These are phyloP conservation scores for Brachionus calyciflorus DNA, from an alignment of 1,140 invertebrate genomes.

Conservation along the genomic window DNA sequence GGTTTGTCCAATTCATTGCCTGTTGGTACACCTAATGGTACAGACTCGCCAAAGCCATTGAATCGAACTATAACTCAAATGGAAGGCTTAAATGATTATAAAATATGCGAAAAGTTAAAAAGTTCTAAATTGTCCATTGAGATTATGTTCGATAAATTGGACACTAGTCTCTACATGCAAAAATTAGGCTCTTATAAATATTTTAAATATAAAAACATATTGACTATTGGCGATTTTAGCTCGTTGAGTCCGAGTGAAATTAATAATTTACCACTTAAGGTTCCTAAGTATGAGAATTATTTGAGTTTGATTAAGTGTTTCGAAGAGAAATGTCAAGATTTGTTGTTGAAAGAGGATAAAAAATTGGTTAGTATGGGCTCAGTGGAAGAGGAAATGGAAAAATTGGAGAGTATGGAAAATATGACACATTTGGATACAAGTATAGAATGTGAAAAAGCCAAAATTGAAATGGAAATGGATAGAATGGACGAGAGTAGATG, in stretches of 20 bases:
- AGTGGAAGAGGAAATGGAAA: conserved; percentile 24
- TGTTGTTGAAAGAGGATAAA: conserved; percentile 3
- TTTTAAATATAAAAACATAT: conserved; percentile 25
- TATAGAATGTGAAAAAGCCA: not conserved
- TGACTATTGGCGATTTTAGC: conserved; percentile 25
- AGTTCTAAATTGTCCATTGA: not conserved
- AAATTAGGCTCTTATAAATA: conserved; percentile 22
- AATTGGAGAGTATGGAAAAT: conserved; percentile 7
- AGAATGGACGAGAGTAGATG: not conserved
- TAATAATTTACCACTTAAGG: not conserved
- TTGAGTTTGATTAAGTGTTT: not conserved
- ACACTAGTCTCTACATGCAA: conserved; percentile 22
- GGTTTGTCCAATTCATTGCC: conserved; percentile 5
- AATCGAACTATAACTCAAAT: not conserved
- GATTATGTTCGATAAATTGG: not conserved
- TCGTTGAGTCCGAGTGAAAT: not conserved
- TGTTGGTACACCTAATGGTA: not conserved
- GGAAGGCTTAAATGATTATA: not conserved
- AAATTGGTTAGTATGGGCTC: conserved; percentile 3
- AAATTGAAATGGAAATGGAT: not conserved
- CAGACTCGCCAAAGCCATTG: not conserved
- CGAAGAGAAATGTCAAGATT: conserved; percentile 4
- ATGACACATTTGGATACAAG: not conserved
- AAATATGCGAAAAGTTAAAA: not conserved
- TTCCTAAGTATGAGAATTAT: conserved; percentile 7